phyloP scores from a whole-genome alignment of 2,888 invertebrate genomes.

The Himalopsyche japonica region DNA sequence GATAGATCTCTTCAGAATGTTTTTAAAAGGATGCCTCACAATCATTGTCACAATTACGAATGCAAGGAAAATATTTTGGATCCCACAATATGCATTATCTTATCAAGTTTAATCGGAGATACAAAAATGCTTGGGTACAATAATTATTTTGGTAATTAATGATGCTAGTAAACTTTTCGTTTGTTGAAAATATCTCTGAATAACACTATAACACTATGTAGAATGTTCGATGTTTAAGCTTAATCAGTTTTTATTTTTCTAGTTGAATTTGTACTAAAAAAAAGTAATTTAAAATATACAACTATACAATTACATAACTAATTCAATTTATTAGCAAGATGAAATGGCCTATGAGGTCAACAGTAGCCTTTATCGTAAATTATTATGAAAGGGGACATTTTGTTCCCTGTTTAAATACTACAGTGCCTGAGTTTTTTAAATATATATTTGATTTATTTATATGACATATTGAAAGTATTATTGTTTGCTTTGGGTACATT shows the following conservation, averaged over 20 bases:
- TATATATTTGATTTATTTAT: background rate
- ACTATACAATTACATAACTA: background rate
- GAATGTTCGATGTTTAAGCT: constrained; percentile 13
- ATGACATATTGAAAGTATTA: background rate
- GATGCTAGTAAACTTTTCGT: constrained; percentile 8
- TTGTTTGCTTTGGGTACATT: background rate
- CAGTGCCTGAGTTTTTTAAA: constrained; percentile 13
- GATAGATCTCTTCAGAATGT: too few species aligned
- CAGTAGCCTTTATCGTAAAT: background rate
- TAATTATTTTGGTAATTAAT: background rate
- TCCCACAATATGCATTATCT: too few species aligned
- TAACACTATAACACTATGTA: background rate
- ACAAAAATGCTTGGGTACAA: too few species aligned
- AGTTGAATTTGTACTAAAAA: constrained; percentile 6
- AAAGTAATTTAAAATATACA: background rate
- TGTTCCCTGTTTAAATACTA: background rate
- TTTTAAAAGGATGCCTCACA: too few species aligned
- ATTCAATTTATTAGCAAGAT: background rate
- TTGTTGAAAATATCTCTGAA: constrained; percentile 8
- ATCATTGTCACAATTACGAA: too few species aligned
- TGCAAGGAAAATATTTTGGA: too few species aligned
- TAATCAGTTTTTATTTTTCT: background rate
- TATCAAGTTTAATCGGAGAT: too few species aligned
- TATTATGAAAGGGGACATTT: background rate
- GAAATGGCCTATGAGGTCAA: constrained; percentile 7